These are phyloP conservation scores for Ctenopoma multispine DNA, from an alignment of 2,797 vertebrate species.

Conservation along the genomic window DNA sequence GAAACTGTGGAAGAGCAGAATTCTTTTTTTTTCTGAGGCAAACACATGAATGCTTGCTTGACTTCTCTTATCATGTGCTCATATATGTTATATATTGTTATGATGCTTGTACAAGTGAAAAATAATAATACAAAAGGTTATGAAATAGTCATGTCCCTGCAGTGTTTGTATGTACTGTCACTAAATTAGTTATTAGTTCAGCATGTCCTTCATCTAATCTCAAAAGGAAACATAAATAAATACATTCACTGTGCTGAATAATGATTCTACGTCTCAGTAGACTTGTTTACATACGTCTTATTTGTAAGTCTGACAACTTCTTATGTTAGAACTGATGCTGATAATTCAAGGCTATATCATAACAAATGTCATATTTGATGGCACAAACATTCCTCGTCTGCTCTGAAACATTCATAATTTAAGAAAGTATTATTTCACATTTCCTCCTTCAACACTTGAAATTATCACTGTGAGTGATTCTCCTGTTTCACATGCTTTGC, in stretches of 20 bases:
- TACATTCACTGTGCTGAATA: conserved; percentile 7
- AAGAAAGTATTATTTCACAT: conserved; percentile 38
- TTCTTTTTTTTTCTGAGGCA: conserved; percentile 14
- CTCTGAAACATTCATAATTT: conserved; percentile 14
- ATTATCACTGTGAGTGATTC: conserved; percentile 22
- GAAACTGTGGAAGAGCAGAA: conserved; percentile 22
- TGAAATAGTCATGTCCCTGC: too few species aligned
- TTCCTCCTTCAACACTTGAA: conserved; percentile 17
- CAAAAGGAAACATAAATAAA: too few species aligned
- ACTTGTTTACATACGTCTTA: conserved; percentile 20
- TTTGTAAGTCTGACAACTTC: conserved; percentile 20
- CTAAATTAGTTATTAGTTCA: background rate
- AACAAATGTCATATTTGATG: conserved; percentile 47
- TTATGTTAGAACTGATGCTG: conserved; percentile 10
- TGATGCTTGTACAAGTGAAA: too few species aligned
- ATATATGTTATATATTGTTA: too few species aligned
- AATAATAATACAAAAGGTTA: too few species aligned
- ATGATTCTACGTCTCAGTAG: background rate
- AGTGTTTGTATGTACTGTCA: background rate
- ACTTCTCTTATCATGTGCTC: too few species aligned
- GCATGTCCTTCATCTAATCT: too few species aligned
- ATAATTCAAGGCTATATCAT: conserved; percentile 30
- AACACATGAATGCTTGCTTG: background rate
- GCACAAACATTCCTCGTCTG: conserved; percentile 22
- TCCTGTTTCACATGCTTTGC: conserved; percentile 2